phyloP scores from a whole-genome alignment of 1,140 invertebrate species.

The Cotesia typhae region DNA sequence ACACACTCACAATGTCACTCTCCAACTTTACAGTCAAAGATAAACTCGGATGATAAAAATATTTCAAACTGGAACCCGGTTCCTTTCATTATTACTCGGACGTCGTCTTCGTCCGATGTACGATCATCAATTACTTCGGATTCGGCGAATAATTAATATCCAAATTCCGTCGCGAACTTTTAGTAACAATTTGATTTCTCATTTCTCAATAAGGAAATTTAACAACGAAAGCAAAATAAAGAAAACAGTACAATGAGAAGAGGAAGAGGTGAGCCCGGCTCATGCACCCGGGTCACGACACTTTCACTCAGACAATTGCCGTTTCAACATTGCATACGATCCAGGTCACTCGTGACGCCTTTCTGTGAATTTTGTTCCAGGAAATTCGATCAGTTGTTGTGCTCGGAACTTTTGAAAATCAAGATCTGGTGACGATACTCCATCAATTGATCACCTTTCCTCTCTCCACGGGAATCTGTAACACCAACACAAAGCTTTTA shows the following conservation, averaged over 20 bases:
- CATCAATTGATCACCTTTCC: no score
- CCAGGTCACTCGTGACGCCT: conserved; percentile 19
- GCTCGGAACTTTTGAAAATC: no score
- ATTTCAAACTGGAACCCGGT: neutral
- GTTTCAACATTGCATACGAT: conserved; percentile 21
- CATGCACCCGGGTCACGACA: conserved; percentile 22
- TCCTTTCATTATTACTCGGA: no score
- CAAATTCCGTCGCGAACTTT: no score
- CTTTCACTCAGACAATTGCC: conserved; percentile 21
- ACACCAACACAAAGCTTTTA: no score
- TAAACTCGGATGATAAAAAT: conserved; percentile 22
- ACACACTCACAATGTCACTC: conserved; percentile 40
- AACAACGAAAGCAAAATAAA: no score
- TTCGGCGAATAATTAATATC: no score
- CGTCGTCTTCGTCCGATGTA: no score
- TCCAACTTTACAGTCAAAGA: conserved; percentile 33
- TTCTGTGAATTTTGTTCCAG: neutral
- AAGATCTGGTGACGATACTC: no score
- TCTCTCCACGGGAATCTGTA: no score
- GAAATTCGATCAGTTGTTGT: neutral
- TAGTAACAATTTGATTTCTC: neutral
- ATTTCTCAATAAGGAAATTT: neutral
- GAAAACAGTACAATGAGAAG: neutral
- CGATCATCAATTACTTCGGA: no score
- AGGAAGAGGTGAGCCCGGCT: conserved; percentile 11